Evolutionary conservation across 2,797 vertebrate genomes (phyloP).

Genomic region (Lagodon rhomboides): DNA sequence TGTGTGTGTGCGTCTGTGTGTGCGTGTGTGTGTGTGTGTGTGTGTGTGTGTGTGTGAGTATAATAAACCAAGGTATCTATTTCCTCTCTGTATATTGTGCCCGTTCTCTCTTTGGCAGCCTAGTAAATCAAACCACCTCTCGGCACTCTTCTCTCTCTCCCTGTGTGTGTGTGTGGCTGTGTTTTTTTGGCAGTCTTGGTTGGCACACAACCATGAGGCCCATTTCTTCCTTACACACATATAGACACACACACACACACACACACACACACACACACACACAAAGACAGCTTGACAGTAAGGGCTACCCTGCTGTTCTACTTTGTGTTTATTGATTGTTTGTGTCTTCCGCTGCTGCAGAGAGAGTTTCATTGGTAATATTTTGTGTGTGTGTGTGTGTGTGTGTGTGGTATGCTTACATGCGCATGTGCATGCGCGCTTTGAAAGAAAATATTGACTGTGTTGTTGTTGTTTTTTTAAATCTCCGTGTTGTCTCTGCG

Average conservation of each 20-base stretch:
- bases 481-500: slow-evolving; percentile 11
- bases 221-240: slow-evolving; percentile 47
- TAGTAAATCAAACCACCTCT: slow-evolving; percentile 67
- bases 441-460: slow-evolving; percentile 18
- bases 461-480: neutral
- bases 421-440: neutral
- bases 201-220: slow-evolving; percentile 64
- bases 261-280: slow-evolving; percentile 27
- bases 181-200: slow-evolving; percentile 63
- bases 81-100: slow-evolving; percentile 57
- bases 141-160: slow-evolving; percentile 47
- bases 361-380: slow-evolving; percentile 33
- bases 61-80: slow-evolving; percentile 57
- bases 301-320: slow-evolving; percentile 66
- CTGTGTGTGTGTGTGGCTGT: slow-evolving; percentile 26
- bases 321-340: slow-evolving; percentile 72
- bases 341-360: slow-evolving; percentile 53
- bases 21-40: slow-evolving; percentile 32
- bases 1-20: slow-evolving; percentile 23
- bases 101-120: slow-evolving; percentile 59
- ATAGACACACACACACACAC: slow-evolving; percentile 34
- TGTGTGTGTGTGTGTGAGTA: slow-evolving; percentile 4
- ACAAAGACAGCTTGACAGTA: slow-evolving; percentile 67
- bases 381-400: neutral
- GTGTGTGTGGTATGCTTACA: neutral